Evolutionary conservation across 2,797 vertebrate species (phyloP), one percentile per base, ranked within the genome.

Genomic region (Coendou prehensilis): DNA sequence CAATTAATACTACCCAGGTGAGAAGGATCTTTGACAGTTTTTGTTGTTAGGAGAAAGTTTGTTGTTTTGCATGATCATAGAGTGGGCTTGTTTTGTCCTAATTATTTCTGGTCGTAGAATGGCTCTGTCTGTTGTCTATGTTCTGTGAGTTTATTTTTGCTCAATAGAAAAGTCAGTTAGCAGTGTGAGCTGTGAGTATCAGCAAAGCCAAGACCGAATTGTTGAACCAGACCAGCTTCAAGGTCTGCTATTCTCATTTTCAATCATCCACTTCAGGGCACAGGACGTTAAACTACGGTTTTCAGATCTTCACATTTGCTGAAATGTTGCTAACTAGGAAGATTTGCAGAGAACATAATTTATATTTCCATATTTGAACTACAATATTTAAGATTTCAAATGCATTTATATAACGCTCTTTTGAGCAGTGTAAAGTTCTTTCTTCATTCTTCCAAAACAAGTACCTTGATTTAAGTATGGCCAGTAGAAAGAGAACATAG

Each of bases 401-500:
- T 59, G 54, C 73, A 56, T 1, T 79, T n/a, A 52, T 1, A 14
- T n/a, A 79, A 64, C 15, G 92, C 26, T 71, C 33, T 71, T 89
- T 54, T 20, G n/a, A 87, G 57, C 26, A 69, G 22, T 47, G 2
- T 79, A 50, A 47, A 94, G 26, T 90, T 76, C 4, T 87, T 92
- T 92, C 37, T 76, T 85, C 30, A 5, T 84, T 71, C 86, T 73
- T 86, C 54, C 67, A 50, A 75, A 52, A 69, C n/a, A 86, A 71
- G 71, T 28, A 93, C 23, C 17, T 71, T 64, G 63, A 75, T 71
- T 93, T 94, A 86, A 89, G 82, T 59, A 33, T 88, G 78, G 30
- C n/a, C 37, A 61, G 1, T 50, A 93, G 80, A 91, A 94, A 94
- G 33, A 33, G 37, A 83, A 88, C 93, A 56, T 87, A 88, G 79